Conservation (phyloP, 2,888 invertebrate species). For the Mayetiola destructor region DNA sequence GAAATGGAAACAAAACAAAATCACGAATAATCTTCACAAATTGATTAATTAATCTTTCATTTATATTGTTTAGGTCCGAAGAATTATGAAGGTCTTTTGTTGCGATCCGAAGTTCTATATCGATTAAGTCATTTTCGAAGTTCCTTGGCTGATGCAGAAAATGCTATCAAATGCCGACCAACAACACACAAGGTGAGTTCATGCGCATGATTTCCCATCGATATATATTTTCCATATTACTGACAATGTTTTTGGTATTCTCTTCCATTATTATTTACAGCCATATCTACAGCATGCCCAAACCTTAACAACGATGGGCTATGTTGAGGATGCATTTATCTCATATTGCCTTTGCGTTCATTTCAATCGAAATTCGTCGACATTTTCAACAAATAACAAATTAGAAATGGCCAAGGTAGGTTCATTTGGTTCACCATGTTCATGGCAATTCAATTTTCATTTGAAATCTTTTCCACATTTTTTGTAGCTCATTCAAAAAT, state of each 20-base stretch:
- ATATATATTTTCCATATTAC: not conserved
- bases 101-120: slow-evolving; percentile 47
- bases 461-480: not conserved
- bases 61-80: slow-evolving; percentile 40
- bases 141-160: slow-evolving; percentile 50
- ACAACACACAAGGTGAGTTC: slow-evolving; percentile 50
- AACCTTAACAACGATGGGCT: slow-evolving; percentile 37
- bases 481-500: not conserved
- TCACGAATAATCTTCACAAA: not conserved
- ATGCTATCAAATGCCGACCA: slow-evolving; percentile 44
- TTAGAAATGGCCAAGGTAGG: slow-evolving; percentile 34
- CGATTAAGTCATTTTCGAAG: slow-evolving; percentile 45
- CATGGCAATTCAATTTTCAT: not conserved
- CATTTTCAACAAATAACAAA: slow-evolving; percentile 31
- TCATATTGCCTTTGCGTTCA: slow-evolving; percentile 40
- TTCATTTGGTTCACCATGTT: not conserved
- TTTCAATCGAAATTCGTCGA: slow-evolving; percentile 34
- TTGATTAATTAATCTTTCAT: not conserved
- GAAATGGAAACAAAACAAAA: too few species aligned
- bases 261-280: slow-evolving; percentile 24
- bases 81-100: slow-evolving; percentile 47
- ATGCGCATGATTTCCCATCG: not conserved
- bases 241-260: not conserved
- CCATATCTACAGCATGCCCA: slow-evolving; percentile 40
- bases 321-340: slow-evolving; percentile 40